A percentile compares a stretch with the other conserved stretches of the same genome.
phyloP scores from a whole-genome alignment of 2,888 invertebrate genomes.

The Xylocampa areola region DNA sequence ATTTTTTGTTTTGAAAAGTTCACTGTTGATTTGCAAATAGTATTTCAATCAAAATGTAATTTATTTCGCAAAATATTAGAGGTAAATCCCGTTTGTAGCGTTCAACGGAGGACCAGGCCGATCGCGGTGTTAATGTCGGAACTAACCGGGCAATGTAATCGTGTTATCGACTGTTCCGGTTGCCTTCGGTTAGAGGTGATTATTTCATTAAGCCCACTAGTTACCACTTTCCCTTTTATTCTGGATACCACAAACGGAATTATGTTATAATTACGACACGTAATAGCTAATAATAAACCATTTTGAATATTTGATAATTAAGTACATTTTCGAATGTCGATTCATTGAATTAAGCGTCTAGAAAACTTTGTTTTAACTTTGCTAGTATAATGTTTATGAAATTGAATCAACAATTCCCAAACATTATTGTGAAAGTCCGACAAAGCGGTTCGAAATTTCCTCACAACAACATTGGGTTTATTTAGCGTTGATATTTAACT shows the following conservation, averaged over 20 bases:
- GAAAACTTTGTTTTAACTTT: too few species aligned
- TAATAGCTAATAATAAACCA: neutral
- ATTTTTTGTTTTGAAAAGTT: conserved; percentile 30
- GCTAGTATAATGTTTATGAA: too few species aligned
- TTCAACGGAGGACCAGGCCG: conserved; percentile 21
- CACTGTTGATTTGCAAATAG: conserved; percentile 24
- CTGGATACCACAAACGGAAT: conserved; percentile 13
- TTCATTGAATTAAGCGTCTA: too few species aligned
- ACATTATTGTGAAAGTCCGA: too few species aligned
- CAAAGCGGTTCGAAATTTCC: too few species aligned
- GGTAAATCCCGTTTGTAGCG: conserved; percentile 21
- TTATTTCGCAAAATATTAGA: conserved; percentile 24
- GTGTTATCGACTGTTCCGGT: conserved; percentile 54
- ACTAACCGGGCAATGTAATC: conserved; percentile 50
- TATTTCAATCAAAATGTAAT: conserved; percentile 44
- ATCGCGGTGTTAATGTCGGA: conserved; percentile 35
- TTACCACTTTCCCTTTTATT: conserved; percentile 19
- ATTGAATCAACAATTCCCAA: too few species aligned
- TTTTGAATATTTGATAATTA: too few species aligned
- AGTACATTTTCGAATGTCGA: too few species aligned
- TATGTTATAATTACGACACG: neutral
- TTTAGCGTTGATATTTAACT: too few species aligned
- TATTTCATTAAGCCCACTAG: conserved; percentile 50
- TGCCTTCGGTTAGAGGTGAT: conserved; percentile 51
- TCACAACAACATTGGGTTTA: too few species aligned